These are phyloP conservation scores for Stenodema calcarata DNA, from an alignment of 2,888 invertebrate genomes.

Conservation along the genomic window DNA sequence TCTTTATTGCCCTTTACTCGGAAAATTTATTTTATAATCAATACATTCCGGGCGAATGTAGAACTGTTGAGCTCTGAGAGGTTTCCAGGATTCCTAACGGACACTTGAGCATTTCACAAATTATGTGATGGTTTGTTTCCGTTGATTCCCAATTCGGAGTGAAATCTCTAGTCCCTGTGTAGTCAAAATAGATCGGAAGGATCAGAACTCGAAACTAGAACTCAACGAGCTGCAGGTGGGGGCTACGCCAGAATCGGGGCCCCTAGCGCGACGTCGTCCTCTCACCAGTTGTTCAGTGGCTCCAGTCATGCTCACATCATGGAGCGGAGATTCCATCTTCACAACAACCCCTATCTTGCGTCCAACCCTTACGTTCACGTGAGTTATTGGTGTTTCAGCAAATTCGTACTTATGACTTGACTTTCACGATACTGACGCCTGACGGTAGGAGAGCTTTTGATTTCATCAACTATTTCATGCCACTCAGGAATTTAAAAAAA, in stretches of 20 bases:
- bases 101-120: too few species aligned
- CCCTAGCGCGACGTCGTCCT: background rate
- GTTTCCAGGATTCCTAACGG: too few species aligned
- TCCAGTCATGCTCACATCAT: constrained; percentile 43
- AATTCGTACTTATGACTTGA: background rate
- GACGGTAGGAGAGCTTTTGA: background rate
- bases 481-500: too few species aligned
- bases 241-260: background rate
- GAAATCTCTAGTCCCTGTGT: too few species aligned
- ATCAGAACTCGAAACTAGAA: background rate
- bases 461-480: too few species aligned
- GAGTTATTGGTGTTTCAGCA: background rate
- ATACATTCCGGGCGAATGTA: too few species aligned
- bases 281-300: constrained; percentile 36
- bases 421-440: background rate
- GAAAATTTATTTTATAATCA: too few species aligned
- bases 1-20: too few species aligned
- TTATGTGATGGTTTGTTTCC: too few species aligned
- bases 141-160: too few species aligned
- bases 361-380: constrained; percentile 47
- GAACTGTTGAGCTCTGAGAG: too few species aligned
- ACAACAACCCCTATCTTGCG: constrained; percentile 47
- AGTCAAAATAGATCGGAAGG: background rate
- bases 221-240: background rate
- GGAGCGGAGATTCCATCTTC: constrained; percentile 46